phyloP scores from a whole-genome alignment of 2,113 vertebrate genomes.

The Brachypteracias leptosomus region DNA sequence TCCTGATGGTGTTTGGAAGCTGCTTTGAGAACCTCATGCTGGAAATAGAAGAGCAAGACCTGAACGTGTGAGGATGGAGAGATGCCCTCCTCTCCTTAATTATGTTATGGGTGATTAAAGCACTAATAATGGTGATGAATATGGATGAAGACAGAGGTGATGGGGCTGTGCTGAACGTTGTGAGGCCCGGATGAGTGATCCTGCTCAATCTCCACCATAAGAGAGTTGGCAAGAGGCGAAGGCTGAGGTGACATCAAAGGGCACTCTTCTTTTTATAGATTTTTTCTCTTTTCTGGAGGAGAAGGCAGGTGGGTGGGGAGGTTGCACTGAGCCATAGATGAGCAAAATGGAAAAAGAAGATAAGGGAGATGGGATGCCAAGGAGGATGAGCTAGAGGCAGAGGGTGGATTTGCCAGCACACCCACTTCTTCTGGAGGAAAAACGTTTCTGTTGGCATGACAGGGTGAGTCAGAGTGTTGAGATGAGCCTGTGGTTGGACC shows the following conservation, averaged over 20 bases:
- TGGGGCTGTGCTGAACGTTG: neutral
- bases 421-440: neutral
- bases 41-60: neutral
- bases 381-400: neutral
- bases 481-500: neutral
- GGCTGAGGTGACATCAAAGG: neutral
- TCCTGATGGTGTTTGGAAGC: no score
- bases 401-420: neutral
- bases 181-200: neutral
- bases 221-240: neutral
- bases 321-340: rapidly evolving
- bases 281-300: neutral
- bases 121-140: no score
- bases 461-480: neutral
- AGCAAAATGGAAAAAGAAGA: neutral
- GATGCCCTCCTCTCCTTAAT: neutral
- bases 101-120: no score
- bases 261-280: neutral
- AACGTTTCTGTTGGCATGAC: neutral
- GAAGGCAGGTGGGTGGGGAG: neutral
- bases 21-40: neutral
- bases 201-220: neutral
- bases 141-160: neutral
- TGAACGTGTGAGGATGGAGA: rapidly evolving
- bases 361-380: neutral